Evolutionary conservation across 2,888 invertebrate species (phyloP), one percentile per base, ranked within the genome.

Genomic region (Synergus laeviventris): DNA sequence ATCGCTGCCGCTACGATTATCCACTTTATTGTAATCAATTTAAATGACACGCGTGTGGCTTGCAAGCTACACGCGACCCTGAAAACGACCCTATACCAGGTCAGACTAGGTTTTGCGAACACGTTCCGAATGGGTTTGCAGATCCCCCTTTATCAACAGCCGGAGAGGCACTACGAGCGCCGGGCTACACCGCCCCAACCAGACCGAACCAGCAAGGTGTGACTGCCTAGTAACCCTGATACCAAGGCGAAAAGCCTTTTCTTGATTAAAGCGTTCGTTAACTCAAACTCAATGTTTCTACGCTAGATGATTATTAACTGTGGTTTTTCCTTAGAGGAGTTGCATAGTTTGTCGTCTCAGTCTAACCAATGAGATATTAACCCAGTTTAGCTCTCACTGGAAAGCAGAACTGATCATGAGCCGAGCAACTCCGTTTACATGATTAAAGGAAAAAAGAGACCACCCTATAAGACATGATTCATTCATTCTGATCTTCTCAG

Each of bases 61-160:
- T 49, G 24, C n/a, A 70, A 70, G 45, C 70, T 49, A 49, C 49
- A 70, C 49, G 70, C 16, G 31, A 36, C 70, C 49, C 70, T 70
- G 45, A 45, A 49, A 76, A 77, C 78, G 79, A 78, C 45, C 78
- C 78, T 73, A 73, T 77, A 74, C 74, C 66, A 81, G 78, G 79
- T 79, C 74, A 80, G 85, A 86, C 77, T 91, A 91, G 92, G 91
- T 89, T 91, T 88, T 90, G 89, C 89, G 90, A 89, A 90, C 90
- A 89, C 89, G 86, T 90, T 89, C 87, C 88, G 87, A 90, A 88
- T 90, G 90, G 90, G 88, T 90, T 90, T 90, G 91, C 92, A 93
- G 93, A 93, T 93, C 91, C 93, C 93, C 91, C 92, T 93, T 92
- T 93, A 93, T 92, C 93, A 93, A 92, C 93, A 93, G 91, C 92